Conservation (phyloP, 2,113 vertebrate genomes). For the Crotalus viridis region DNA sequence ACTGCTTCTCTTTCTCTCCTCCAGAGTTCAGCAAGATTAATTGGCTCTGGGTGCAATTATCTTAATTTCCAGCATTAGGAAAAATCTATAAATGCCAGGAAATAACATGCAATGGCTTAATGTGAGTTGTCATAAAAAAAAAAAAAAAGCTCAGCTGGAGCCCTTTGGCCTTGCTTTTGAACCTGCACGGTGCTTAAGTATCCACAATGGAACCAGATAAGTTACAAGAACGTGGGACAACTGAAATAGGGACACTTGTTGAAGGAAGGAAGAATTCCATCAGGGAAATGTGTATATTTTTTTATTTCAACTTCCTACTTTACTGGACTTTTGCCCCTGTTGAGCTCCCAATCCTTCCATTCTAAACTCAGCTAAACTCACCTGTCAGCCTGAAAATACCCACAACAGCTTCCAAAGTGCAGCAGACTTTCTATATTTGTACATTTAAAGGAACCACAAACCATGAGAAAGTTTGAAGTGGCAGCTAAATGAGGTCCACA, state of each 20-base stretch:
- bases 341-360: not conserved
- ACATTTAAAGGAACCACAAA: not conserved
- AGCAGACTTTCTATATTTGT: not conserved
- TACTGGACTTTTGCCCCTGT: not conserved
- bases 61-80: constrained; percentile 70
- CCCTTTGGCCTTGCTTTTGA: not conserved
- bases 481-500: not conserved
- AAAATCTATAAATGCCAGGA: constrained; percentile 70
- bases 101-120: constrained; percentile 30
- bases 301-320: not conserved
- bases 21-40: constrained; percentile 50
- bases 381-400: not conserved
- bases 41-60: constrained; percentile 55
- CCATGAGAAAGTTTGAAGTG: not conserved
- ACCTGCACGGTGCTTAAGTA: not conserved
- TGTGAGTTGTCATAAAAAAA: not conserved
- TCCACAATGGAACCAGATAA: not conserved
- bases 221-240: not conserved
- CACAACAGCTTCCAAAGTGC: not conserved
- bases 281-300: not conserved
- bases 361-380: not conserved
- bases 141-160: fast-evolving
- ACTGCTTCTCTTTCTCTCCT: not conserved
- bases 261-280: not conserved
- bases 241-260: not conserved